phyloP scores from a whole-genome alignment of 2,797 vertebrate species.

The Schizopygopsis malacanthus region DNA sequence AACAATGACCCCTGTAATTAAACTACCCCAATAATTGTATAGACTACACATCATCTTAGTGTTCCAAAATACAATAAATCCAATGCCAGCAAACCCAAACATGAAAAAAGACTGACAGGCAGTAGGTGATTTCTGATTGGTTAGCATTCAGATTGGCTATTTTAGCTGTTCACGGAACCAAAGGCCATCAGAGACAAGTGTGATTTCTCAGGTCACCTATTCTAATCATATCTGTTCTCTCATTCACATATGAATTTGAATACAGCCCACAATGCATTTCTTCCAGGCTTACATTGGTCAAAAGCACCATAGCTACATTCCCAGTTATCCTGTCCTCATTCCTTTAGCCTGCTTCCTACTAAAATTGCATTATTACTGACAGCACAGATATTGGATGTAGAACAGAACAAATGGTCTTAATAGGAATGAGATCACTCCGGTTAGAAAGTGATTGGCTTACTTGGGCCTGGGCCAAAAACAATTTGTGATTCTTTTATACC shows the following conservation, averaged over 20 bases:
- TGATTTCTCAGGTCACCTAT: neutral
- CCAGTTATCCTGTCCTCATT: neutral
- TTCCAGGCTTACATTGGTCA: slow-evolving; percentile 3
- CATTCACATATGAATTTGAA: slow-evolving; percentile 45
- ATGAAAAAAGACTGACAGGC: neutral
- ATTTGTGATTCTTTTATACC: slow-evolving; percentile 70
- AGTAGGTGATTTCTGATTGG: neutral
- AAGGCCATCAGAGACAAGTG: neutral
- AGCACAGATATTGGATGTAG: slow-evolving; percentile 69
- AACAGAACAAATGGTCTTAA: slow-evolving; percentile 70
- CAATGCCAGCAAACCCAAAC: neutral
- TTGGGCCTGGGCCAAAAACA: slow-evolving; percentile 67
- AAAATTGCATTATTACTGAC: slow-evolving; percentile 68
- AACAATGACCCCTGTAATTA: neutral
- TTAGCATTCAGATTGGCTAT: neutral
- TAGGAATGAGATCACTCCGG: slow-evolving; percentile 68
- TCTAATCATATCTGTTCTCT: slow-evolving; percentile 18
- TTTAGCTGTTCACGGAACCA: neutral
- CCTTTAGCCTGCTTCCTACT: slow-evolving; percentile 46
- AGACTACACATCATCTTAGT: neutral
- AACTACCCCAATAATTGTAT: neutral
- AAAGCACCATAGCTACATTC: slow-evolving; percentile 29
- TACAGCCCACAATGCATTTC: slow-evolving; percentile 51
- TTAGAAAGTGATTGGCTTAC: slow-evolving; percentile 68
- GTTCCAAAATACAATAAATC: neutral